phyloP scores from a whole-genome alignment of 1,140 invertebrate species.

The Leptoteleia sp. region DNA sequence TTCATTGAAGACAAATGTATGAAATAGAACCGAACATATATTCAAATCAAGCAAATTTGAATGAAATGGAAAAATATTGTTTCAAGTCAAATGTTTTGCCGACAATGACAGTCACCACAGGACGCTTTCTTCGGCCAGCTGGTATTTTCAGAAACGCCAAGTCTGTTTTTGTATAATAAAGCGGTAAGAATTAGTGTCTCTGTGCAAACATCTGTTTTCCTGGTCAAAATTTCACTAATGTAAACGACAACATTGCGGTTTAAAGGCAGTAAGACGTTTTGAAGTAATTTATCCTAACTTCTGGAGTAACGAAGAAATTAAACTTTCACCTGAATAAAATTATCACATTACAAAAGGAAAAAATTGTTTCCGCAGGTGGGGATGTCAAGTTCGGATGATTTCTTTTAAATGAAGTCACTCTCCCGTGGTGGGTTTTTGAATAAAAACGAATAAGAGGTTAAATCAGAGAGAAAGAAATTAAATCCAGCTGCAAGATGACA shows the following conservation, averaged over 20 bases:
- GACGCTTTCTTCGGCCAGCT: constrained; percentile 9
- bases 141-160: constrained; percentile 8
- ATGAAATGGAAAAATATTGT: not conserved
- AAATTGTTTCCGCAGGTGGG: constrained; percentile 29
- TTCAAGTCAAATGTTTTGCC: constrained; percentile 4
- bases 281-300: not conserved
- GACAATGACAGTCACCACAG: not conserved
- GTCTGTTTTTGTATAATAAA: constrained; percentile 24
- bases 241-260: constrained; percentile 50
- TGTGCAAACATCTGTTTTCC: constrained; percentile 49
- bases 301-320: constrained; percentile 2
- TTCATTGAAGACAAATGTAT: too few species aligned
- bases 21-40: too few species aligned
- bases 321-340: constrained; percentile 2
- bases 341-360: not conserved
- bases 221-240: constrained; percentile 24
- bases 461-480: constrained; percentile 7
- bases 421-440: constrained; percentile 6
- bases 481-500: constrained; percentile 18
- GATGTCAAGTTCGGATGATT: constrained; percentile 29
- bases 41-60: too few species aligned
- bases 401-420: constrained; percentile 33
- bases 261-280: not conserved
- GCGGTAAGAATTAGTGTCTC: constrained; percentile 14
- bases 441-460: constrained; percentile 10